Conservation (phyloP, 2,797 vertebrate species). For the Chelonia mydas region DNA sequence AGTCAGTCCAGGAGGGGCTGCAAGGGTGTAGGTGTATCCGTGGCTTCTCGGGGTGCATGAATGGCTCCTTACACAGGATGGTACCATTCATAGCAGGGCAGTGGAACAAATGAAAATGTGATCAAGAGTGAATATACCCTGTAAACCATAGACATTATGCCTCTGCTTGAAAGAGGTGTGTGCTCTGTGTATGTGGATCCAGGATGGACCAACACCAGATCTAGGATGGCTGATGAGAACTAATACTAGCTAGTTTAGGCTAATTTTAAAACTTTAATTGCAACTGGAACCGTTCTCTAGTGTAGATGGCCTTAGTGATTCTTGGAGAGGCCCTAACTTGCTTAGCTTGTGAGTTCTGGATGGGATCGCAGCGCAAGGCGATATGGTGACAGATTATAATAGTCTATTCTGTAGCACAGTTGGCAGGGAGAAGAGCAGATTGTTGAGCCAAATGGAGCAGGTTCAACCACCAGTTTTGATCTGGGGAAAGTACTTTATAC, state of each 20-base stretch:
- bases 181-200: background rate
- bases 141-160: background rate
- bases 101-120: fast-evolving
- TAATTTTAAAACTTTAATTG: background rate
- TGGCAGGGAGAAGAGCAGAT: background rate
- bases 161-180: background rate
- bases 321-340: fast-evolving
- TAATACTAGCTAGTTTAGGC: fast-evolving
- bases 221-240: background rate
- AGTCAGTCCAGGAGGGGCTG: background rate
- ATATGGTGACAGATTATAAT: background rate
- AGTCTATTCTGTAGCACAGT: background rate
- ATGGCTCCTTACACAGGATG: background rate
- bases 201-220: fast-evolving
- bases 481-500: background rate
- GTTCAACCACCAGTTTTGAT: fast-evolving
- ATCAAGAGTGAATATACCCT: background rate
- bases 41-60: background rate
- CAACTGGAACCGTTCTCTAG: fast-evolving
- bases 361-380: fast-evolving
- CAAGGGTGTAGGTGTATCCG: background rate
- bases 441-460: background rate
- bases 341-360: background rate
- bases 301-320: fast-evolving
- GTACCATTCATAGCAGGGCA: background rate